Percentiles rank a stretch among this genome's conserved stretches.
Conservation (phyloP, 2,888 invertebrate species). For the Drosophila macrothrix region DNA sequence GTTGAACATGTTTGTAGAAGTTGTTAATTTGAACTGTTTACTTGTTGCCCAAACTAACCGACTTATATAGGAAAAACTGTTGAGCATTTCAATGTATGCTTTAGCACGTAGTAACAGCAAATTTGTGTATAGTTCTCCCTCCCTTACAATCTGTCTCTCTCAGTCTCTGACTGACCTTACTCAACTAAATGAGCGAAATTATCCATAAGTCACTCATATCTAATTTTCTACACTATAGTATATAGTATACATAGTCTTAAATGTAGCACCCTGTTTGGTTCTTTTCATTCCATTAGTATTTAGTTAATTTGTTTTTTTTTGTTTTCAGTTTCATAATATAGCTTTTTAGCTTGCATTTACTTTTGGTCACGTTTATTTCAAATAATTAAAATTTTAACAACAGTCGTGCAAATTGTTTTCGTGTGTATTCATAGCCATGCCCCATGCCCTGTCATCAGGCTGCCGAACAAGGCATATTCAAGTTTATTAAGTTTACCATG, state of each 20-base stretch:
- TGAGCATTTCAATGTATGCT: slow-evolving; percentile 1
- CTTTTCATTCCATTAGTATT: background rate
- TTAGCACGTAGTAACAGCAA: slow-evolving; percentile 47
- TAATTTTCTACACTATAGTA: background rate
- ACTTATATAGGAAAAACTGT: slow-evolving; percentile 47
- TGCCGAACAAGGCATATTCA: background rate
- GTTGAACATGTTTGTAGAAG: slow-evolving; percentile 60
- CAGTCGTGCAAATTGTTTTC: slow-evolving; percentile 14
- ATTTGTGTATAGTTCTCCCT: background rate
- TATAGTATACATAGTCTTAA: background rate
- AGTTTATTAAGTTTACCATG: background rate
- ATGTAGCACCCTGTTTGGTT: slow-evolving; percentile 26
- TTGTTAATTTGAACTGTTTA: slow-evolving; percentile 47
- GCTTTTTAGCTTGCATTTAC: slow-evolving; percentile 34
- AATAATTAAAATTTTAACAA: slow-evolving; percentile 60
- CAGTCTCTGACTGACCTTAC: background rate
- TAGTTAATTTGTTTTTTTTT: background rate
- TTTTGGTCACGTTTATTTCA: slow-evolving; percentile 59
- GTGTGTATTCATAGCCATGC: slow-evolving; percentile 3
- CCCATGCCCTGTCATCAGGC: slow-evolving; percentile 3
- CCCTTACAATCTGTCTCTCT: background rate
- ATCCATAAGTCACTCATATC: background rate
- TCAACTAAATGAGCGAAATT: background rate
- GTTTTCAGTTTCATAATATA: slow-evolving; percentile 25
- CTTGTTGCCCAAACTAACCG: background rate